phyloP scores from a whole-genome alignment of 2,888 invertebrate species.

The Athalia cordata region DNA sequence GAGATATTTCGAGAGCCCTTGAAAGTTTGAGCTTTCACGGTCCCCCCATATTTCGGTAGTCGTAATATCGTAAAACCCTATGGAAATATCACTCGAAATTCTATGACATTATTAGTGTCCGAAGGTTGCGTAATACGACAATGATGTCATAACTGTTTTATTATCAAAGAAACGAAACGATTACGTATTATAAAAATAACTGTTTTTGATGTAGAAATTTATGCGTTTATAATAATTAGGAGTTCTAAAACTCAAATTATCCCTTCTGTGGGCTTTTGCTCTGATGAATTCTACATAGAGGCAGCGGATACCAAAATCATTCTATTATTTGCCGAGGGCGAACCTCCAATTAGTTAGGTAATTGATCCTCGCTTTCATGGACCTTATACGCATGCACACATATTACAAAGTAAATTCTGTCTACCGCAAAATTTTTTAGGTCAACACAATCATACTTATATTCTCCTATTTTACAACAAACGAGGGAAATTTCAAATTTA shows the following conservation, averaged over 20 bases:
- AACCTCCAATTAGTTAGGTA: neutral
- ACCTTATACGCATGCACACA: neutral
- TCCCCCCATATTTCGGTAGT: constrained; percentile 7
- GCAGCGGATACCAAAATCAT: too few species aligned
- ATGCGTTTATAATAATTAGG: neutral
- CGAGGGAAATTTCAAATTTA: constrained; percentile 35
- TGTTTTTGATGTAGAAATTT: neutral
- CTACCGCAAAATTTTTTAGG: constrained; percentile 14
- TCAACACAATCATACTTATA: constrained; percentile 35
- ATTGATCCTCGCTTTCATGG: constrained; percentile 4
- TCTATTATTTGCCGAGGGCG: too few species aligned
- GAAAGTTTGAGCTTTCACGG: neutral
- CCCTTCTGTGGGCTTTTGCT: neutral
- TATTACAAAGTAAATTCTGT: constrained; percentile 26
- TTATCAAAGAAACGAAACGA: constrained; percentile 25
- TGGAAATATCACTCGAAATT: neutral
- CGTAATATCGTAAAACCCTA: neutral
- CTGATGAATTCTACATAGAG: too few species aligned
- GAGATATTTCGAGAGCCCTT: neutral
- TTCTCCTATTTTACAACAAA: constrained; percentile 33
- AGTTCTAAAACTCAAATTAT: constrained; percentile 15
- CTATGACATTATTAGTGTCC: neutral
- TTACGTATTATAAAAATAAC: constrained; percentile 28
- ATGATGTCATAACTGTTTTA: constrained; percentile 38
- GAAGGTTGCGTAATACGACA: constrained; percentile 32